Evolutionary conservation across 2,888 invertebrate species (phyloP).

Genomic region (Brachynemurus nebulosus): DNA sequence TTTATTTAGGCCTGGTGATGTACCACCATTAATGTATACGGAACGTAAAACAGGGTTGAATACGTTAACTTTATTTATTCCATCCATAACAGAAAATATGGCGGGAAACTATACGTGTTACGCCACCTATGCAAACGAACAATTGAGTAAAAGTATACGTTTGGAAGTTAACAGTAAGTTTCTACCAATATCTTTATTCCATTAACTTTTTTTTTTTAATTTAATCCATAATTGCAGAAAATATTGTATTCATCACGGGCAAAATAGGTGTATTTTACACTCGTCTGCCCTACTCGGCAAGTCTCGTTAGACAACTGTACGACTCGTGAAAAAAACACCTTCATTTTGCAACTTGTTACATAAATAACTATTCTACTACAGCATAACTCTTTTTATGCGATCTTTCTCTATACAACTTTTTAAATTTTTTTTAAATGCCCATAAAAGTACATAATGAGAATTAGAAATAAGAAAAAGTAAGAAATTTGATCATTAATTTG

Average conservation of each 20-base stretch:
- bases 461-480: too few relatives aligned
- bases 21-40: conserved; percentile 49
- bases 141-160: conserved; percentile 48
- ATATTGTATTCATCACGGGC: background rate
- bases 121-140: conserved; percentile 63
- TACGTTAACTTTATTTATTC: conserved; percentile 45
- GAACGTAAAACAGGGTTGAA: conserved; percentile 31
- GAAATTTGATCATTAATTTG: too few relatives aligned
- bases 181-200: background rate
- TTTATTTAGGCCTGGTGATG: conserved; percentile 28
- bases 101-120: conserved; percentile 71
- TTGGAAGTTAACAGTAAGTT: conserved; percentile 59
- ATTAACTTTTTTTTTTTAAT: conserved; percentile 3
- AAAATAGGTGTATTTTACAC: too few relatives aligned
- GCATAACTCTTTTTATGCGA: too few relatives aligned
- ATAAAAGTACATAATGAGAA: too few relatives aligned
- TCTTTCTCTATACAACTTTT: too few relatives aligned
- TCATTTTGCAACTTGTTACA: too few relatives aligned
- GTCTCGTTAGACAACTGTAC: too few relatives aligned
- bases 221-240: background rate
- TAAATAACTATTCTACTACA: too few relatives aligned
- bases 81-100: conserved; percentile 57
- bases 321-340: too few relatives aligned
- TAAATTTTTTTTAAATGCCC: too few relatives aligned
- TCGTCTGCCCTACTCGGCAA: too few relatives aligned